Conservation (phyloP, 2,888 invertebrate genomes). For the Tenodera sinensis region DNA sequence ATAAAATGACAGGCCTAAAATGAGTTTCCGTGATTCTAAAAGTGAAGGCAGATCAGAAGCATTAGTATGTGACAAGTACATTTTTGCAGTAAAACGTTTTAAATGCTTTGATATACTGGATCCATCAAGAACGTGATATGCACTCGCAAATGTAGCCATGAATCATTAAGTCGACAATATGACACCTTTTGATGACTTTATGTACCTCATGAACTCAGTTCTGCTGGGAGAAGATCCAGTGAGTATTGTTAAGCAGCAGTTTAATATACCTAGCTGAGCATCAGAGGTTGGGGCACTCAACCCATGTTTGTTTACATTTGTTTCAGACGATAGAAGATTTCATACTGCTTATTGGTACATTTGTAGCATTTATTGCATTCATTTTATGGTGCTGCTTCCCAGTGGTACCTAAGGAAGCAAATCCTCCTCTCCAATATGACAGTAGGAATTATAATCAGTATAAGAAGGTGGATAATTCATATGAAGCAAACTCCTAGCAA, state of each 20-base stretch:
- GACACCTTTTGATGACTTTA: conserved; percentile 59
- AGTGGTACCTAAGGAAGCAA: conserved; percentile 48
- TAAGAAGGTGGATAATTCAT: conserved; percentile 25
- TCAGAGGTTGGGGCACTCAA: no score
- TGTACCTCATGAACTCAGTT: conserved; percentile 57
- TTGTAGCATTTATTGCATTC: conserved; percentile 61
- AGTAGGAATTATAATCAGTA: conserved; percentile 28
- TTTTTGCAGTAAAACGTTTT: neutral
- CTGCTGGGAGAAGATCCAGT: conserved; percentile 60
- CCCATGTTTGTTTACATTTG: neutral
- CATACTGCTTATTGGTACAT: conserved; percentile 56
- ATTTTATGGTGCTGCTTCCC: conserved; percentile 63
- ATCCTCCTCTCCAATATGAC: conserved; percentile 27
- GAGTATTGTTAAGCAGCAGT: conserved; percentile 38
- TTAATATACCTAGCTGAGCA: neutral
- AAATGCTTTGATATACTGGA: neutral
- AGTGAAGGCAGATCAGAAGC: neutral
- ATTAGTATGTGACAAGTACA: neutral
- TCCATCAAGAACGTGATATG: neutral
- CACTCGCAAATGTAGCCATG: neutral
- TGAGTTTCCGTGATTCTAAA: neutral
- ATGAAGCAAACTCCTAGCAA: conserved; percentile 28
- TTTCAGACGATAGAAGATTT: conserved; percentile 59
- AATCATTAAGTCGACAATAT: conserved; percentile 39
- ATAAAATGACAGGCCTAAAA: neutral